Conservation (phyloP, 1,140 invertebrate genomes). For the Delia radicum region DNA sequence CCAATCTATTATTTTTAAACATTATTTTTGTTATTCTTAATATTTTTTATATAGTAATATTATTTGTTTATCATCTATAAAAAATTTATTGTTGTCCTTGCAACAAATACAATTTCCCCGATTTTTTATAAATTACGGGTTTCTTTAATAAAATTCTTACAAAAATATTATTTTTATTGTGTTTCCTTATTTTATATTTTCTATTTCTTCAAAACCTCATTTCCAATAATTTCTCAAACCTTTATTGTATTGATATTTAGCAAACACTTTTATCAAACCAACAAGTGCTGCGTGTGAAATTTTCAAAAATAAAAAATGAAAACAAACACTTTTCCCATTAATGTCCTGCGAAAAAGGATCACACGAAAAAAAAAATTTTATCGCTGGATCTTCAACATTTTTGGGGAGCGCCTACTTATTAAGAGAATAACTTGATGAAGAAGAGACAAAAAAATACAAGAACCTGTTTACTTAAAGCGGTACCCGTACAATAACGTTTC, state of each 20-base stretch:
- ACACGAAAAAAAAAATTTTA: not conserved
- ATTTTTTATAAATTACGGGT: too few species aligned
- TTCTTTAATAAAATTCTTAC: too few species aligned
- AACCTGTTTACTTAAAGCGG: constrained; percentile 12
- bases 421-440: not conserved
- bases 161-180: too few species aligned
- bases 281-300: constrained; percentile 21
- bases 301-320: constrained; percentile 1
- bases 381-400: not conserved
- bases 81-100: too few species aligned
- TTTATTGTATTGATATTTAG: not conserved
- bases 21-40: too few species aligned
- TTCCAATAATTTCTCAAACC: not conserved
- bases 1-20: too few species aligned
- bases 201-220: too few species aligned
- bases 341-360: not conserved
- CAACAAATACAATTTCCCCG: too few species aligned
- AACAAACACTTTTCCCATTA: constrained; percentile 20
- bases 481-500: not conserved
- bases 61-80: too few species aligned
- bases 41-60: too few species aligned
- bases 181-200: too few species aligned
- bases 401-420: constrained; percentile 8
- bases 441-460: not conserved
- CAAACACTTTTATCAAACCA: not conserved